Conservation (phyloP, 2,113 vertebrate genomes). For the Laterallus jamaicensis region DNA sequence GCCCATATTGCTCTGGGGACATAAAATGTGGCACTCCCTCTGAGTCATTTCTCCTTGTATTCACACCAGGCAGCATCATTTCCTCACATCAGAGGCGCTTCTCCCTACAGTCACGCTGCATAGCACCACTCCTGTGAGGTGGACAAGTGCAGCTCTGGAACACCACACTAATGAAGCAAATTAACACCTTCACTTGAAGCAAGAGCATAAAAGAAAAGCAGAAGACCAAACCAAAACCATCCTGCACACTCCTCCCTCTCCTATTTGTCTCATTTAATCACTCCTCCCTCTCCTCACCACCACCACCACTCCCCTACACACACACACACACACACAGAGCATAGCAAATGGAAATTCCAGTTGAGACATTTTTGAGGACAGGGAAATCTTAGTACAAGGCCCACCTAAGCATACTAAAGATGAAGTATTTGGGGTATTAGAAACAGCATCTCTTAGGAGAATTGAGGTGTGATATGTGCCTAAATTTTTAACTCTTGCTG, state of each 20-base stretch:
- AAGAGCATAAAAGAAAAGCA: neutral
- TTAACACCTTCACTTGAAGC: neutral
- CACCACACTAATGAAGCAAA: neutral
- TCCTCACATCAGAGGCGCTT: neutral
- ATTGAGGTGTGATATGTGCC: neutral
- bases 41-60: neutral
- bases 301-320: too few relatives aligned
- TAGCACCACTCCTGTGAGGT: accelerated
- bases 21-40: neutral
- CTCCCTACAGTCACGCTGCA: neutral
- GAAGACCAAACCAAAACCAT: neutral
- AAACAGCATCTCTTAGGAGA: neutral
- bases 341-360: neutral
- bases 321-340: too few relatives aligned
- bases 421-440: neutral
- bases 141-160: accelerated
- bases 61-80: neutral
- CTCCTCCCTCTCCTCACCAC: neutral
- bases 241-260: neutral
- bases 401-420: neutral
- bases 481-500: neutral
- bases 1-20: accelerated
- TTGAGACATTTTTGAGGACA: neutral
- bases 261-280: neutral
- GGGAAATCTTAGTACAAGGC: neutral